Base-by-base conservation (phyloP, 2,113 vertebrate genomes). In the Oncorhynchus keta region DNA sequence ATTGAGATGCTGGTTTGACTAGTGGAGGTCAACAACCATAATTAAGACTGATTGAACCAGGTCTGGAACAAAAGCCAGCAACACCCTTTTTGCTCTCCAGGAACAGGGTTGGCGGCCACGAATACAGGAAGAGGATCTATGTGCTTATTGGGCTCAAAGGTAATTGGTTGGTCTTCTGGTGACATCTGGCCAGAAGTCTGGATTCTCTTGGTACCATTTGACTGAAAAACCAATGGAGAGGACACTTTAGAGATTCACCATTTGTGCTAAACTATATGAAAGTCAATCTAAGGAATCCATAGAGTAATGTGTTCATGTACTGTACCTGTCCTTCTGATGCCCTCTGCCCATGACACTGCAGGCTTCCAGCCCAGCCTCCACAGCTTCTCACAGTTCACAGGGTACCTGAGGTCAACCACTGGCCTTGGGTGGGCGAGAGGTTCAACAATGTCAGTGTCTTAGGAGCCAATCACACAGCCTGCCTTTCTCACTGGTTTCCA, bases 201-300 rank as follows among this genome's bases (percentile, higher is more conserved):
- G 94, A 86, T 99, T 95, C 74, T 95, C 94, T 84, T 90, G 90
- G 80, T 99, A 98, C 98, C 98, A 99, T 81, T 96, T 93, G 78
- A 98, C 98, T 99, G 32, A 7, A 35, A 84, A 0, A 39, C 61
- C 77, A 32, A 72, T 81, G 70, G 51, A 55, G 14, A 55, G 3
- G 3, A 55, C 3, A 18, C 51, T 55, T 55, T 55, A 18, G 51
- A 55, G 12, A 18, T 55, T 55, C 4, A 18, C 3, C 39, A 14
- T 1, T 55, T 16, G 51, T 16, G 51, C 51, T 55, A 3, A 55
- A 55, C 3, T 55, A 55, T 55, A 16, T 14, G 51, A 13, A 55
- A 55, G 51, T 55, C 13, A 26, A 18, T 57, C 14, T 64, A 32
- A n/a, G 48, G 26, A 35, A n/a, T 24, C 35, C 51, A 73, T 2